Conservation (phyloP, 2,888 invertebrate genomes). For the Dicycla oo region DNA sequence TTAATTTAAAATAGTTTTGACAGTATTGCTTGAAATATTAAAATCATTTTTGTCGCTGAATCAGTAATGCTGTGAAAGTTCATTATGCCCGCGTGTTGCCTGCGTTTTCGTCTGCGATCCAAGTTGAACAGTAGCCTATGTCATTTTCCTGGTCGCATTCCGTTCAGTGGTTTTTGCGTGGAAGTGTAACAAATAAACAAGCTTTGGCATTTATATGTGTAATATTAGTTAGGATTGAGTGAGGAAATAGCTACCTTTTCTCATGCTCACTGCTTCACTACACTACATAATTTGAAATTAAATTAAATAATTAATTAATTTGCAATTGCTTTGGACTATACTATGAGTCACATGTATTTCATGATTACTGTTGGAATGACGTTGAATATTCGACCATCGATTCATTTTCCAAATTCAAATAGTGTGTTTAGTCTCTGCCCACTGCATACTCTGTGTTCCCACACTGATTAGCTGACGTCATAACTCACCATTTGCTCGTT, state of each 20-base stretch:
- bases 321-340: background rate
- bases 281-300: no score
- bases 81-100: no score
- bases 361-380: background rate
- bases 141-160: no score
- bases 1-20: background rate
- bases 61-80: background rate
- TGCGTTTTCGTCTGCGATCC: no score
- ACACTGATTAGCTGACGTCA: conserved; percentile 13
- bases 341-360: background rate
- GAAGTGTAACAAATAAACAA: no score
- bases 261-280: background rate
- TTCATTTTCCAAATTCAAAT: background rate
- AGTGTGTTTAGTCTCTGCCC: background rate
- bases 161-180: no score
- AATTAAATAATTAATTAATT: background rate
- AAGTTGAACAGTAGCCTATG: no score
- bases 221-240: background rate
- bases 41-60: background rate
- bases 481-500: conserved; percentile 87
- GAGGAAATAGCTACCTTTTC: background rate
- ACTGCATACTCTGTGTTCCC: conserved; percentile 10
- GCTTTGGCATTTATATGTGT: no score
- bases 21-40: background rate
- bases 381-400: no score